Percentiles rank a stretch among this genome's conserved stretches.
Evolutionary conservation across 2,888 invertebrate species (phyloP).

Genomic region (Drosophila fungiperda): DNA sequence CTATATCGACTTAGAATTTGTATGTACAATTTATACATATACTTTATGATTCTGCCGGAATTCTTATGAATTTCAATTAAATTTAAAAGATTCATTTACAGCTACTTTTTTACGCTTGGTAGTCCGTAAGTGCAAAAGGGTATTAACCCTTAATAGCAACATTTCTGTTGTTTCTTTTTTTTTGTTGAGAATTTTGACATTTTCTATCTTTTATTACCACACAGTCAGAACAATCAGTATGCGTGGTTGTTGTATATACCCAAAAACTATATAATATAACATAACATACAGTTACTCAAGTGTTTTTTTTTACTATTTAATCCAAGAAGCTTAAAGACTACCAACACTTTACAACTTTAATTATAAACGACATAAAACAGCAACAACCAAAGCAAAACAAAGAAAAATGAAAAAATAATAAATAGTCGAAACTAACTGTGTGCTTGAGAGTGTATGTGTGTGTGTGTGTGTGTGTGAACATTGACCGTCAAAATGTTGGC

Average conservation of each 20-base stretch:
- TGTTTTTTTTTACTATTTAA: slow-evolving; percentile 54
- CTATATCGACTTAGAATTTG: background rate
- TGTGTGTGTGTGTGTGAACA: slow-evolving; percentile 32
- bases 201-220: slow-evolving; percentile 21
- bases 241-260: background rate
- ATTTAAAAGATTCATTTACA: slow-evolving; percentile 1
- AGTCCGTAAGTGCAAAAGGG: slow-evolving; percentile 11
- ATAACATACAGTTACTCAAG: slow-evolving; percentile 50
- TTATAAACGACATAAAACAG: slow-evolving; percentile 56
- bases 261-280: slow-evolving; percentile 4
- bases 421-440: slow-evolving; percentile 33
- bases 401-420: slow-evolving; percentile 29
- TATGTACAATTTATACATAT: background rate
- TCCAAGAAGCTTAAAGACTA: slow-evolving; percentile 48
- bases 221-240: background rate
- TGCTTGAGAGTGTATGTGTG: slow-evolving; percentile 3
- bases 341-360: slow-evolving; percentile 67
- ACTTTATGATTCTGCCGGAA: background rate
- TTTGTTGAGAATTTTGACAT: slow-evolving; percentile 12
- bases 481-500: slow-evolving; percentile 57
- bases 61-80: background rate
- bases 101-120: slow-evolving; percentile 2
- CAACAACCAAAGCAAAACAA: slow-evolving; percentile 20
- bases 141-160: slow-evolving; percentile 27
- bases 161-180: background rate